Evolutionary conservation across 1,140 invertebrate genomes (phyloP).

Genomic region (Marisa cornuarietis): DNA sequence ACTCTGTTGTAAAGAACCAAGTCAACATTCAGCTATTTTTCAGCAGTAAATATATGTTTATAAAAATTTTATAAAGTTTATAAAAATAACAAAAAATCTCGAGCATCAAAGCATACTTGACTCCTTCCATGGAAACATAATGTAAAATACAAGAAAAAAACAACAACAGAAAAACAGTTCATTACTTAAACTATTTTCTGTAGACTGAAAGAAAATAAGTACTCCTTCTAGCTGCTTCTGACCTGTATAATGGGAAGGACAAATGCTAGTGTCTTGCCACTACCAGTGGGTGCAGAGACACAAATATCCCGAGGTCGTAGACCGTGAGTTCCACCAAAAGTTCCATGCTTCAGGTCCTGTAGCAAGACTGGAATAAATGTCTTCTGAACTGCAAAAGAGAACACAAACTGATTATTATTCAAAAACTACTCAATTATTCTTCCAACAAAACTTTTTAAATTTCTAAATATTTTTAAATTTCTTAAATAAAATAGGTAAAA

Average conservation of each 20-base stretch:
- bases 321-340: conserved; percentile 45
- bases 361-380: conserved; percentile 85
- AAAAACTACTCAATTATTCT: conserved; percentile 1
- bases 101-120: not conserved
- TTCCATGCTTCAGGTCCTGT: conserved; percentile 42
- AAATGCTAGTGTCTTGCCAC: conserved; percentile 96
- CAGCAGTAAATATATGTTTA: not conserved
- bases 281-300: conserved; percentile 96
- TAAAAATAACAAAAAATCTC: not conserved
- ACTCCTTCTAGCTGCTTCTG: conserved; percentile 7
- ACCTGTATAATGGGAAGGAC: conserved; percentile 89
- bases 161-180: not conserved
- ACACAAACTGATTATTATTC: conserved; percentile 7
- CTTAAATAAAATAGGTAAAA: not conserved
- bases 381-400: conserved; percentile 77
- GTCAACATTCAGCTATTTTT: not conserved
- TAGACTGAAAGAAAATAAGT: no score
- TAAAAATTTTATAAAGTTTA: not conserved
- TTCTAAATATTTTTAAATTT: not conserved
- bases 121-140: not conserved
- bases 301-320: conserved; percentile 84
- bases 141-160: not conserved
- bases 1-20: conserved; percentile 56
- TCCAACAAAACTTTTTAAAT: no score
- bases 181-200: not conserved